Evolutionary conservation across 2,113 vertebrate species (phyloP).

Genomic region (Odontophorus gujanensis): DNA sequence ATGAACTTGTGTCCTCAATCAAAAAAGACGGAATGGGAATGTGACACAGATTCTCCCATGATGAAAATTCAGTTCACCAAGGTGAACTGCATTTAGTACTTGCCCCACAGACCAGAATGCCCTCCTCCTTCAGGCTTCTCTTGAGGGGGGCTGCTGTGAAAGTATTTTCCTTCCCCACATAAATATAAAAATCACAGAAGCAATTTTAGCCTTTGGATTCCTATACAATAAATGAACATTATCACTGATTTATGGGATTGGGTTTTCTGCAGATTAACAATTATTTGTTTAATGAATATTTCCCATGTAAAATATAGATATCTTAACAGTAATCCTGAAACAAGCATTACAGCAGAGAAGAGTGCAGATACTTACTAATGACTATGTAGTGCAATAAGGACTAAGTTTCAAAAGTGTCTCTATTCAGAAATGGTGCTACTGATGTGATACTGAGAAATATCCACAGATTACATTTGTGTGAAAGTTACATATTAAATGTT

Average conservation of each 20-base stretch:
- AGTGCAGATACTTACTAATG: not conserved
- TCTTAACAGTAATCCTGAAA: not conserved
- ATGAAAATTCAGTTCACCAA: not conserved
- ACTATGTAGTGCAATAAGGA: not conserved
- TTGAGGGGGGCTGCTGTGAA: fast-evolving
- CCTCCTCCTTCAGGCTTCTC: not conserved
- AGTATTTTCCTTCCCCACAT: not conserved
- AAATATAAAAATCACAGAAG: not conserved
- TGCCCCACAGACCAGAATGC: not conserved
- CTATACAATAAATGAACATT: not conserved
- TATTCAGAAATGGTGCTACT: not conserved
- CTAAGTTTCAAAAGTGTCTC: not conserved
- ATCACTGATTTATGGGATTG: not conserved
- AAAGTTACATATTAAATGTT: not conserved
- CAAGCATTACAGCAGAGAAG: not conserved
- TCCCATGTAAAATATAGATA: not conserved
- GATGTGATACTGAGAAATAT: not conserved
- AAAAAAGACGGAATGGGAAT: not conserved
- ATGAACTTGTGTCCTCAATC: not conserved
- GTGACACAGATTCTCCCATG: not conserved
- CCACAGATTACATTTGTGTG: not conserved
- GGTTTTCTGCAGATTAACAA: not conserved
- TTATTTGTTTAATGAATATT: not conserved
- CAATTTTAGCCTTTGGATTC: not conserved
- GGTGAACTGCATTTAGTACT: not conserved